Evolutionary conservation across 2,797 vertebrate genomes (phyloP).

Genomic region (Pteropus rufus): DNA sequence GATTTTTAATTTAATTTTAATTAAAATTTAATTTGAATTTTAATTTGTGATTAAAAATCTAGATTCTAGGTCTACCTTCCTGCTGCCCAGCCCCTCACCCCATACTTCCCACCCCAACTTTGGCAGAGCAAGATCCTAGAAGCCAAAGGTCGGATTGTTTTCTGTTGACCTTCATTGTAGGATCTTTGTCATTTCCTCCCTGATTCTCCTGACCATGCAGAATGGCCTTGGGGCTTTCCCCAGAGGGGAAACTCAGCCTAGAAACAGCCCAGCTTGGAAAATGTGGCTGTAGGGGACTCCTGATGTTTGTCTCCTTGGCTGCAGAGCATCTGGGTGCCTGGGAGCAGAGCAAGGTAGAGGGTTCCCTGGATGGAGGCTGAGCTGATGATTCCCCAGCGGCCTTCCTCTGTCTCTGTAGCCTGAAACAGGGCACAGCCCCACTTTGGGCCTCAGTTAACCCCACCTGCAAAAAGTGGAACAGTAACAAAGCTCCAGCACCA

Average conservation of each 20-base stretch:
- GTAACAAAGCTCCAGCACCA: background rate
- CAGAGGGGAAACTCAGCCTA: slow-evolving; percentile 47
- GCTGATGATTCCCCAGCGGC: background rate
- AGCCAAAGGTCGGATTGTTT: background rate
- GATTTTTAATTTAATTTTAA: too few species aligned
- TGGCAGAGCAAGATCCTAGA: background rate
- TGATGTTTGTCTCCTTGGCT: background rate
- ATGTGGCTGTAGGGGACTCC: background rate
- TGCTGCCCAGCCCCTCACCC: accelerated
- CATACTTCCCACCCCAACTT: accelerated
- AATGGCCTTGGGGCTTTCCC: slow-evolving; percentile 54
- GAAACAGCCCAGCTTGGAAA: slow-evolving; percentile 39
- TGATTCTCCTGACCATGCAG: background rate
- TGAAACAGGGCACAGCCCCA: background rate
- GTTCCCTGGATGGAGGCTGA: background rate
- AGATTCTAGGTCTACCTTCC: background rate
- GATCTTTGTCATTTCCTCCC: slow-evolving; percentile 66
- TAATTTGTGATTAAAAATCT: background rate
- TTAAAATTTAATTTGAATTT: too few species aligned
- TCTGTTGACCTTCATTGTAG: background rate
- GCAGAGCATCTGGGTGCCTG: background rate
- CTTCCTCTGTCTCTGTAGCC: background rate
- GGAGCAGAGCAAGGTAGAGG: background rate
- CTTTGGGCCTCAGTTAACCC: background rate
- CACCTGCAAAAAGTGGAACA: background rate